Conservation (phyloP, 2,888 invertebrate species). For the Harpagoxenus sublaevis region DNA sequence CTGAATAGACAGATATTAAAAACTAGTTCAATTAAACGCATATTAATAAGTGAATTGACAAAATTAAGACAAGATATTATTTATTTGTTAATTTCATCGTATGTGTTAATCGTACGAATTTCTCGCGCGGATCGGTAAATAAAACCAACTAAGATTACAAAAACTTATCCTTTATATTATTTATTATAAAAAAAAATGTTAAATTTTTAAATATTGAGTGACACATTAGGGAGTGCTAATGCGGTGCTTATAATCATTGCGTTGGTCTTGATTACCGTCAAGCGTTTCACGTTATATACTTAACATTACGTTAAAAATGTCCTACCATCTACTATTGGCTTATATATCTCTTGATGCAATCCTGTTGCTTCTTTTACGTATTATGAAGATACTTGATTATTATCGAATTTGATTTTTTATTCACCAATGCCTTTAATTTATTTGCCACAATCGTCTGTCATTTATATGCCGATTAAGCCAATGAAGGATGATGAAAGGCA, state of each 20-base stretch:
- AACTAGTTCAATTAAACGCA: conserved; percentile 50
- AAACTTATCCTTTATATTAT: not conserved
- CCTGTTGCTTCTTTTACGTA: conserved; percentile 1
- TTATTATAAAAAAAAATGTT: not conserved
- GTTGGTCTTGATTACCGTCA: conserved; percentile 46
- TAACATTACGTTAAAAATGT: conserved; percentile 14
- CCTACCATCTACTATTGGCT: not conserved
- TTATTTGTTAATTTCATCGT: conserved; percentile 37
- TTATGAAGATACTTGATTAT: not conserved
- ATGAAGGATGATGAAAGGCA: conserved; percentile 32
- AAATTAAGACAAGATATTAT: conserved; percentile 24
- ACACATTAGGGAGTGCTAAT: not conserved
- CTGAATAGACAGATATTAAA: conserved; percentile 50
- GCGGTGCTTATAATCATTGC: conserved; percentile 20
- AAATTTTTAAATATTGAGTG: not conserved
- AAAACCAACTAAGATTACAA: conserved; percentile 17
- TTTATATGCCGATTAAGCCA: conserved; percentile 2
- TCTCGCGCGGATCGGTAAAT: conserved; percentile 11
- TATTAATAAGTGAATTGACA: conserved; percentile 42
- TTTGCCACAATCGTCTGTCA: conserved; percentile 27
- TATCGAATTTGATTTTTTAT: not conserved
- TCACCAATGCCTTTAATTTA: conserved; percentile 36
- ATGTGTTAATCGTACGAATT: conserved; percentile 38
- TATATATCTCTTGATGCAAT: conserved; percentile 16
- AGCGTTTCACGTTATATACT: conserved; percentile 28